Evolutionary conservation across 1,140 invertebrate genomes (phyloP).

Genomic region (Heterodera schachtii): DNA sequence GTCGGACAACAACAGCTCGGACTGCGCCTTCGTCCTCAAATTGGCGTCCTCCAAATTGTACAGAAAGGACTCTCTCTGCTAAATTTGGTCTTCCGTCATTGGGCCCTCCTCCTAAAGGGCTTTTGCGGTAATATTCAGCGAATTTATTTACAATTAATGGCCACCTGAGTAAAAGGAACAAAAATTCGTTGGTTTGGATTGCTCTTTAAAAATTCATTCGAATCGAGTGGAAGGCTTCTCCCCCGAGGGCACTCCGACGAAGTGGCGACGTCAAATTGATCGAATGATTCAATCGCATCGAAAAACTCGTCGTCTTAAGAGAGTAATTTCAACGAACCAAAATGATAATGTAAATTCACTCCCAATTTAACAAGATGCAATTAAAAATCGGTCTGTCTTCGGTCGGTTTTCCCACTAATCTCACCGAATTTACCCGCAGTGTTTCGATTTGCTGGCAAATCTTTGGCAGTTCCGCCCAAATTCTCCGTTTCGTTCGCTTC

Average conservation of each 20-base stretch:
- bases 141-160: no score
- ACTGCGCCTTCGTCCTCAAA: conserved; percentile 87
- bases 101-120: conserved; percentile 78
- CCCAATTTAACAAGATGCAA: no score
- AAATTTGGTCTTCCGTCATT: conserved; percentile 93
- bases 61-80: conserved; percentile 88
- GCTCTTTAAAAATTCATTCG: conserved; percentile 47
- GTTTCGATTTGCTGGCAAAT: neutral
- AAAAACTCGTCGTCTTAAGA: conserved; percentile 70
- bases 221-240: conserved; percentile 64
- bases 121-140: neutral
- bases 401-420: no score
- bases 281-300: conserved; percentile 61
- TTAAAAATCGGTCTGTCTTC: no score
- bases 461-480: neutral
- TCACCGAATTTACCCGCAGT: conserved; percentile 28
- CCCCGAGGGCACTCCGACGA: conserved; percentile 74
- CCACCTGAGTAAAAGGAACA: conserved; percentile 82
- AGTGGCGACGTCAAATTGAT: conserved; percentile 60
- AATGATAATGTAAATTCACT: no score
- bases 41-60: conserved; percentile 77
- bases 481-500: conserved; percentile 17
- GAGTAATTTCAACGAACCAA: no score
- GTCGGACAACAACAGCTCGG: conserved; percentile 88
- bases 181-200: conserved; percentile 71